Base-by-base conservation (phyloP, 2,888 invertebrate genomes). In the Lycophotia porphyrea region DNA sequence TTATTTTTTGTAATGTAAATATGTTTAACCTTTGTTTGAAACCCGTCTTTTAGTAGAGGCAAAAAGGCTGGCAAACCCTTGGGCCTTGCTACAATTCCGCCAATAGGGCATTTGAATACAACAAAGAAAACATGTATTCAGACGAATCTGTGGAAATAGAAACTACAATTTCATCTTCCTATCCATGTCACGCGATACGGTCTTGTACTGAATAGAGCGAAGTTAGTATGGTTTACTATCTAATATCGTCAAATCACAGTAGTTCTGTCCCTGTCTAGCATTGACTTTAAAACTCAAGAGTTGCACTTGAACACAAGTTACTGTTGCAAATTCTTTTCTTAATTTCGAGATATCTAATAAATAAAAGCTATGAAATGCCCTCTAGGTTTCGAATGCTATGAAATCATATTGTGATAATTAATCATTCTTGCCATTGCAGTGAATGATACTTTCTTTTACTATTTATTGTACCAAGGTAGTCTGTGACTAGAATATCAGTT, bases 1-100 rank as follows among this genome's bases (percentile, higher is more conserved):
- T 47, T 60, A 67, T 67, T 42, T 66, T 61, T 70, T 80, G n/a
- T 63, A 34, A 24, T 78, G 27, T 68, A 36, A n/a, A n/a, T 34
- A 3, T 55, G 27, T 65, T 5, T 55, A 34, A 34, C 36, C n/a
- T 21, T 79, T 52, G 24, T 66, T 55, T 31, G 71, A 60, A 42
- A 27, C 13, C 27, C 49, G 42, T 79, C 55, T 27, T 68, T 71
- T 49, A 72, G 72, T 72, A 36, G 18, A 36, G 2, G 34, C 42
- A 31, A 36, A 71, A 44, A 49, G 18, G 18, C 52, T 36, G 18
- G 18, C 52, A 31, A 31, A 44, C 13, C 39, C 11, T 39, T 11
- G 39, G 3, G 2, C 34, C 44, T 81, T 61, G 31, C 52, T 52
- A 72, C 24, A 76, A 52, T 60, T 58, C 21, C 18, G n/a, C 18